These are phyloP conservation scores for Drosophila setosimentum DNA, from an alignment of 2,888 invertebrate genomes.

Conservation along the genomic window DNA sequence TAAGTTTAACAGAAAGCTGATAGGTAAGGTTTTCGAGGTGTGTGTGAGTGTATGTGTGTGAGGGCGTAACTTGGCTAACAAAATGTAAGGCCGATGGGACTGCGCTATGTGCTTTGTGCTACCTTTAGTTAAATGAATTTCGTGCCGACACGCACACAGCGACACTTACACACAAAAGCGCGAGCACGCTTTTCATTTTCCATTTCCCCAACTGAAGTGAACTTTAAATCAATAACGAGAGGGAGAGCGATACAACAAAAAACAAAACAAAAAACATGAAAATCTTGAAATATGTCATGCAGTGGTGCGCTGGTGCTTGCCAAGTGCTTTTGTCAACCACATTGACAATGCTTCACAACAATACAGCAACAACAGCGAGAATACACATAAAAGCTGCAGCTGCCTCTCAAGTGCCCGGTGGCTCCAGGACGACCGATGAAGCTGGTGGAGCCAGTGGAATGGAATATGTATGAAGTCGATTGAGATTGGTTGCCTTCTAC, in stretches of 20 bases:
- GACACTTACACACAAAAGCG: slow-evolving; percentile 35
- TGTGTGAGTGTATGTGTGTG: slow-evolving; percentile 12
- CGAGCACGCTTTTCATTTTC: slow-evolving; percentile 46
- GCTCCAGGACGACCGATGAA: slow-evolving; percentile 9
- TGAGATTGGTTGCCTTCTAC: slow-evolving; percentile 56
- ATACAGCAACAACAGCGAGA: slow-evolving; percentile 42
- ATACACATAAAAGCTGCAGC: slow-evolving; percentile 49
- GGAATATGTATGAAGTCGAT: slow-evolving; percentile 56
- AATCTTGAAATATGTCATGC: slow-evolving; percentile 65
- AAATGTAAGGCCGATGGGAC: slow-evolving; percentile 34
- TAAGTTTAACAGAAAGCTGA: slow-evolving; percentile 18
- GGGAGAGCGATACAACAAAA: slow-evolving; percentile 3
- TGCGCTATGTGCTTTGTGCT: slow-evolving; percentile 29
- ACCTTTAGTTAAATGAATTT: slow-evolving; percentile 71
- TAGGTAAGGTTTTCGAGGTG: neutral
- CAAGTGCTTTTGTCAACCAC: slow-evolving; percentile 78
- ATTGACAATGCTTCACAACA: slow-evolving; percentile 70
- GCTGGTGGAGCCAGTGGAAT: slow-evolving; percentile 8
- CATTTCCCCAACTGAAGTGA: slow-evolving; percentile 54
- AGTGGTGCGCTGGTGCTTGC: slow-evolving; percentile 38
- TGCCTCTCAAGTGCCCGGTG: slow-evolving; percentile 42
- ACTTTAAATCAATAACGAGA: slow-evolving; percentile 76
- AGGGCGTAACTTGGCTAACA: slow-evolving; percentile 36
- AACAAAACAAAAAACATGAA: slow-evolving; percentile 27
- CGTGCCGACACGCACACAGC: slow-evolving; percentile 57